phyloP scores from a whole-genome alignment of 2,797 vertebrate species.

The Xerus rutilus region DNA sequence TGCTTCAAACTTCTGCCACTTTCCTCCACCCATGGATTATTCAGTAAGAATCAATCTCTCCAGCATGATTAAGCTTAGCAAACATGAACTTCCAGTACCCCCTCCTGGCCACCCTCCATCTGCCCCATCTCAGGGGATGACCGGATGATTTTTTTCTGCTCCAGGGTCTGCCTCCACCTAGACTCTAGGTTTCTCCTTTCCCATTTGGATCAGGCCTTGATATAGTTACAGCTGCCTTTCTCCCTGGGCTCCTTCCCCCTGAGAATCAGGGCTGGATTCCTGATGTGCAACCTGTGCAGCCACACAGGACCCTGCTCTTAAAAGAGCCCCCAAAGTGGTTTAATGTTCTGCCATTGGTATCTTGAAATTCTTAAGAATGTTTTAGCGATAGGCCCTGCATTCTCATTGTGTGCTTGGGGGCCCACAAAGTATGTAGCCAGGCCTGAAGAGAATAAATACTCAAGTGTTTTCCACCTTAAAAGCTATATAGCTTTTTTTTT shows the following conservation, averaged over 20 bases:
- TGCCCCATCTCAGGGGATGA: background rate
- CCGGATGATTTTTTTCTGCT: background rate
- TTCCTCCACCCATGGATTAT: background rate
- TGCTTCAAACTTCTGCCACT: background rate
- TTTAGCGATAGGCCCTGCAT: background rate
- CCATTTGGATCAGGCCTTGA: background rate
- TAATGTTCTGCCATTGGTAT: background rate
- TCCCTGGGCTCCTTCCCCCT: background rate
- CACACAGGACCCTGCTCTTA: background rate
- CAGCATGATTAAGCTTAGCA: background rate
- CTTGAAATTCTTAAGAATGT: background rate
- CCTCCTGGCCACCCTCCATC: background rate
- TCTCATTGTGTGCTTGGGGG: background rate
- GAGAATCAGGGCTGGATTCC: background rate
- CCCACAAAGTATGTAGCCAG: background rate
- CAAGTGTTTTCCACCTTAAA: slow-evolving; percentile 17
- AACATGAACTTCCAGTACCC: background rate
- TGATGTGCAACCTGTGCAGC: no score
- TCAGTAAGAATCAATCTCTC: background rate
- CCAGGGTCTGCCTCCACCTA: background rate
- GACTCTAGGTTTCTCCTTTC: background rate
- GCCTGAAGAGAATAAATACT: background rate
- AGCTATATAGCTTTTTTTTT: background rate
- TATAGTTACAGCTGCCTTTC: no score
- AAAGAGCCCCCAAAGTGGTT: background rate